phyloP scores from a whole-genome alignment of 2,113 vertebrate species.

The Sus scrofa region DNA sequence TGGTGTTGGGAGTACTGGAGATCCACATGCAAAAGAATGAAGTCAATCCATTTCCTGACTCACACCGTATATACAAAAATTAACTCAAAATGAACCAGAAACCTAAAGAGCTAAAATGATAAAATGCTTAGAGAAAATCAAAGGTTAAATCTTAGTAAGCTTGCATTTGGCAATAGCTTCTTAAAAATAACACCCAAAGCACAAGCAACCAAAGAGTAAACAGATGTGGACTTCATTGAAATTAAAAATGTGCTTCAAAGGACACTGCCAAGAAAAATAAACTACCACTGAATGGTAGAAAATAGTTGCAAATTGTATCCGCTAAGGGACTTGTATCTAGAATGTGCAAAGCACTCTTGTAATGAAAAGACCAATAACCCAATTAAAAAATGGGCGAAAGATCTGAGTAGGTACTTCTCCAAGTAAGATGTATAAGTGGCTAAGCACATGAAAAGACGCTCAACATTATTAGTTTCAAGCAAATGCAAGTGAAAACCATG shows the following conservation, averaged over 20 bases:
- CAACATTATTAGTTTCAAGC: too few relatives aligned
- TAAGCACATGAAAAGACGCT: too few relatives aligned
- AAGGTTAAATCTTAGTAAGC: slow-evolving; percentile 9
- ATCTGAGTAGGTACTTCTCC: too few relatives aligned
- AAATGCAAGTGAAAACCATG: too few relatives aligned
- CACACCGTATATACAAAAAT: not conserved
- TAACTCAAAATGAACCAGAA: not conserved
- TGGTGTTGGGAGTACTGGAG: not conserved
- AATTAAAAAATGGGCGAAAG: too few relatives aligned
- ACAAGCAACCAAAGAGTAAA: not conserved
- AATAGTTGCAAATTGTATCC: too few relatives aligned
- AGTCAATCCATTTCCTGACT: not conserved
- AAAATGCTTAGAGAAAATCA: not conserved
- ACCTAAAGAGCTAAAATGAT: not conserved
- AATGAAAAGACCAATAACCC: too few relatives aligned
- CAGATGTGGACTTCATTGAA: not conserved
- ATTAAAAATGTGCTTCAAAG: not conserved
- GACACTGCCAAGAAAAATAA: too few relatives aligned
- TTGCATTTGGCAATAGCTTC: not conserved
- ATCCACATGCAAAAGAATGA: not conserved
- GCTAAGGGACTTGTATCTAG: too few relatives aligned
- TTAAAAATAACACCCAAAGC: not conserved
- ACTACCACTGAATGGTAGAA: too few relatives aligned
- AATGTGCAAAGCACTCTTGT: too few relatives aligned
- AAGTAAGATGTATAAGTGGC: too few relatives aligned